A percentile compares a stretch with the other conserved stretches of the same genome.
These are phyloP conservation scores for Smutsia gigantea DNA, from an alignment of 2,797 vertebrate species.

Conservation along the genomic window DNA sequence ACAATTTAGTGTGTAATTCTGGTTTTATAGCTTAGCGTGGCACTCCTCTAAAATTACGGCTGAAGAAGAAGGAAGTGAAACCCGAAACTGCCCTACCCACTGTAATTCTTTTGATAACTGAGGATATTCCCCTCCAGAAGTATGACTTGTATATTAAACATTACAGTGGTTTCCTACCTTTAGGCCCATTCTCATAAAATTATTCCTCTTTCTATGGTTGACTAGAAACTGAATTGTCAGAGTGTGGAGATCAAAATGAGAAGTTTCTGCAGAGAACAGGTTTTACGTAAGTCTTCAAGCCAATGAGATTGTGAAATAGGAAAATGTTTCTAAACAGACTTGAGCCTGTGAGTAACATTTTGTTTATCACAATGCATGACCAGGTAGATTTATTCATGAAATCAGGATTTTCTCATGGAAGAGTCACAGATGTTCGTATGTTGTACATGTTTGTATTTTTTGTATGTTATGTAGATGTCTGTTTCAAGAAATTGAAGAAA, in stretches of 20 bases:
- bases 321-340: constrained; percentile 14
- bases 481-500: background rate
- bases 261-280: background rate
- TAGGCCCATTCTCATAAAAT: background rate
- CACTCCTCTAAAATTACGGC: constrained; percentile 45
- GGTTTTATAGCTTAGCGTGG: background rate
- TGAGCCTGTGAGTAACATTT: background rate
- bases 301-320: background rate
- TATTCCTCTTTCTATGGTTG: background rate
- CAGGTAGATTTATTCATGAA: background rate
- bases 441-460: background rate
- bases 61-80: constrained; percentile 66
- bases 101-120: background rate
- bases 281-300: background rate
- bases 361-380: background rate
- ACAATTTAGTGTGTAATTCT: background rate
- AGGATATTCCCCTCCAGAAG: background rate
- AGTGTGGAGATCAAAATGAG: background rate
- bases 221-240: background rate
- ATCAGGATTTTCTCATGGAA: background rate
- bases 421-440: background rate
- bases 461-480: background rate
- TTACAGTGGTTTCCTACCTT: background rate
- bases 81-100: background rate
- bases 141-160: background rate